Conservation (phyloP, 2,797 vertebrate species). For the Harpagifer antarcticus region DNA sequence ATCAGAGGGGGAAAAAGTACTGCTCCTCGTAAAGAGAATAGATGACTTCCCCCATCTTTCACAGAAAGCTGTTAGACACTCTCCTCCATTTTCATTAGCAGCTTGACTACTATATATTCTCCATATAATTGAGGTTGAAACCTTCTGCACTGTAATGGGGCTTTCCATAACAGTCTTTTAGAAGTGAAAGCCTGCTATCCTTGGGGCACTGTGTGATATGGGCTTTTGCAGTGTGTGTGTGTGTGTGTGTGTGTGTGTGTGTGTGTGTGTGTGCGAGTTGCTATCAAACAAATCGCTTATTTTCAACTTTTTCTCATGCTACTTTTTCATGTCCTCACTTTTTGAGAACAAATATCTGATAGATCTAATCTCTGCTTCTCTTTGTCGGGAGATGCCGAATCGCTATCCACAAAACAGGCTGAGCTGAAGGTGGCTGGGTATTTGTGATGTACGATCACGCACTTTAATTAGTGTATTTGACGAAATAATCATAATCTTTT, state of each 20-base stretch:
- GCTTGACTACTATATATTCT: slow-evolving; percentile 82
- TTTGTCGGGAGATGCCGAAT: slow-evolving; percentile 17
- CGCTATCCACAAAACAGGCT: background rate
- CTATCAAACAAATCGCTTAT: slow-evolving; percentile 69
- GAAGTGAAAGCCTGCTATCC: slow-evolving; percentile 77
- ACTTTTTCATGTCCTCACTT: slow-evolving; percentile 63
- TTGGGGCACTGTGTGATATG: slow-evolving; percentile 51
- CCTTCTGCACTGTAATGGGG: slow-evolving; percentile 83
- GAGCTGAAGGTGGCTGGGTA: slow-evolving; percentile 1
- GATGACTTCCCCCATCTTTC: slow-evolving; percentile 81
- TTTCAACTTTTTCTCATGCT: slow-evolving; percentile 54
- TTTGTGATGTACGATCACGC: slow-evolving; percentile 16
- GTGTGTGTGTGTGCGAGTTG: slow-evolving; percentile 18
- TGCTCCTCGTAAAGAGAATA: slow-evolving; percentile 81
- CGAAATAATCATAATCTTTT: slow-evolving; percentile 42
- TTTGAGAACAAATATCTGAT: slow-evolving; percentile 29
- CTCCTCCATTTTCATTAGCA: slow-evolving; percentile 84
- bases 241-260: no score
- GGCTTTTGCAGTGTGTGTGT: slow-evolving; percentile 15
- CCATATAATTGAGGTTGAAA: slow-evolving; percentile 84
- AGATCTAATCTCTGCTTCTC: slow-evolving; percentile 11
- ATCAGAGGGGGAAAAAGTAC: slow-evolving; percentile 71
- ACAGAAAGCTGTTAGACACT: slow-evolving; percentile 76
- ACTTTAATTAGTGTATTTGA: slow-evolving; percentile 34
- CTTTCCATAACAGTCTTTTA: slow-evolving; percentile 84